These are phyloP conservation scores for Drosophila pseudoobscura DNA, from an alignment of 1,140 invertebrate species.

Conservation along the genomic window DNA sequence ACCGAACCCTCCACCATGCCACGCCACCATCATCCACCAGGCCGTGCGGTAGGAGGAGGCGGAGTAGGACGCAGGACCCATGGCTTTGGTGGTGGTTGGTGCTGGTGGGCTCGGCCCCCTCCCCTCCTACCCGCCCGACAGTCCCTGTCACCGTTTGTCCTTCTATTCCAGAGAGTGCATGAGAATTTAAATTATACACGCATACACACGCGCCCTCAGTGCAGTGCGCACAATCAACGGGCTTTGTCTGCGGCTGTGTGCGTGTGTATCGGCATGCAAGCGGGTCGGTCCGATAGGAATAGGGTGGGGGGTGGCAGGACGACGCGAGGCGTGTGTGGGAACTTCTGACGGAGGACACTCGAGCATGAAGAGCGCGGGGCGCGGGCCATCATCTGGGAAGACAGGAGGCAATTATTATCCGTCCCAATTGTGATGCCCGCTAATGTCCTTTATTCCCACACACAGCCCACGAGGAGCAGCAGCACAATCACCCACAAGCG, in stretches of 20 bases:
- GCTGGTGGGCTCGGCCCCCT: slow-evolving; percentile 34
- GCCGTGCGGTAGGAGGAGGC: slow-evolving; percentile 58
- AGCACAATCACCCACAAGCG: slow-evolving; percentile 19
- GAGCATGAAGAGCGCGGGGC: slow-evolving; percentile 68
- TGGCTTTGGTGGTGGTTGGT: slow-evolving; percentile 45
- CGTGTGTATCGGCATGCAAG: slow-evolving; percentile 61
- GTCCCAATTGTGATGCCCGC: slow-evolving; percentile 43
- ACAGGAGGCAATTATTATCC: slow-evolving; percentile 53
- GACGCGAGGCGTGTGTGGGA: slow-evolving; percentile 63
- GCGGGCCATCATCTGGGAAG: slow-evolving; percentile 6
- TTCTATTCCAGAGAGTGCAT: slow-evolving; percentile 52
- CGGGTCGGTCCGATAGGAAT: slow-evolving; percentile 1
- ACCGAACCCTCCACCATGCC: slow-evolving; percentile 46
- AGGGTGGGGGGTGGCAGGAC: not conserved
- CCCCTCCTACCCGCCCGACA: slow-evolving; percentile 18
- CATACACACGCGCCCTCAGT: not conserved
- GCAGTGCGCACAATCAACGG: slow-evolving; percentile 56
- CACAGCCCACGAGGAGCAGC: slow-evolving; percentile 8
- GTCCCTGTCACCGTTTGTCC: not conserved
- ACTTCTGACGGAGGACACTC: slow-evolving; percentile 66
- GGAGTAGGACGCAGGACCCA: slow-evolving; percentile 62
- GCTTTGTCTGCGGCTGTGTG: slow-evolving; percentile 49
- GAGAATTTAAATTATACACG: slow-evolving; percentile 80
- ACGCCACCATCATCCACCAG: slow-evolving; percentile 36
- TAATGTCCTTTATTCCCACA: slow-evolving; percentile 61